Conservation (phyloP, 1,140 invertebrate genomes). For the Euwallacea similis region DNA sequence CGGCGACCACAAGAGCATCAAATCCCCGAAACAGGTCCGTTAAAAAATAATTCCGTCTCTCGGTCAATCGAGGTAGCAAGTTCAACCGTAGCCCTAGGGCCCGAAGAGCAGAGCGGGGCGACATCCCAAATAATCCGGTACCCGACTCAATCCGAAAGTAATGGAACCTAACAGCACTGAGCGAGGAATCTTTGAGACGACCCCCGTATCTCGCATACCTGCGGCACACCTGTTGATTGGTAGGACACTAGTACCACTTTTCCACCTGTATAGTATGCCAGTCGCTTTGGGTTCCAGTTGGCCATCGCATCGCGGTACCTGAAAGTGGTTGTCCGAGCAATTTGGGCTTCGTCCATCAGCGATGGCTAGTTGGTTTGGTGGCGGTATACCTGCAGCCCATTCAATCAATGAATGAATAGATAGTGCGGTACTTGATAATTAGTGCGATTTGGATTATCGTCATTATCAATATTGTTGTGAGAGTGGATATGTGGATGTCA, state of each 20-base stretch:
- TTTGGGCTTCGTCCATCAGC: too few relatives aligned
- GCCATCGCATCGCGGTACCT: not conserved
- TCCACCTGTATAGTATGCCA: constrained; percentile 29
- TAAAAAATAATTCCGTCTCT: constrained; percentile 20
- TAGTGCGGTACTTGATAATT: too few relatives aligned
- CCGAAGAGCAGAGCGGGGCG: not conserved
- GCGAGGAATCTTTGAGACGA: not conserved
- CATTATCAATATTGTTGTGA: too few relatives aligned
- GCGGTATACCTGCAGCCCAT: too few relatives aligned
- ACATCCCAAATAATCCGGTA: not conserved
- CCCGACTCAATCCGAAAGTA: not conserved
- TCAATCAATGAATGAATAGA: too few relatives aligned
- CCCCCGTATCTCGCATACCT: constrained; percentile 23
- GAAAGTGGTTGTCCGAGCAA: not conserved
- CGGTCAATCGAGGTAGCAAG: constrained; percentile 32
- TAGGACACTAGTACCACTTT: constrained; percentile 33
- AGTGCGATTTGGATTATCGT: too few relatives aligned
- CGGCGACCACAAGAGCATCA: not conserved
- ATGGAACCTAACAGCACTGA: not conserved
- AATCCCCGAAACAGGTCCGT: constrained; percentile 29
- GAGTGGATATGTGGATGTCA: too few relatives aligned
- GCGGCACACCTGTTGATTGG: constrained; percentile 33
- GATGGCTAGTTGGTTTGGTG: too few relatives aligned
- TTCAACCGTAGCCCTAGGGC: constrained; percentile 24
- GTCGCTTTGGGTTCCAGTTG: constrained; percentile 4